Base-by-base conservation (phyloP, 2,888 invertebrate species). In the Isoperla grammatica region DNA sequence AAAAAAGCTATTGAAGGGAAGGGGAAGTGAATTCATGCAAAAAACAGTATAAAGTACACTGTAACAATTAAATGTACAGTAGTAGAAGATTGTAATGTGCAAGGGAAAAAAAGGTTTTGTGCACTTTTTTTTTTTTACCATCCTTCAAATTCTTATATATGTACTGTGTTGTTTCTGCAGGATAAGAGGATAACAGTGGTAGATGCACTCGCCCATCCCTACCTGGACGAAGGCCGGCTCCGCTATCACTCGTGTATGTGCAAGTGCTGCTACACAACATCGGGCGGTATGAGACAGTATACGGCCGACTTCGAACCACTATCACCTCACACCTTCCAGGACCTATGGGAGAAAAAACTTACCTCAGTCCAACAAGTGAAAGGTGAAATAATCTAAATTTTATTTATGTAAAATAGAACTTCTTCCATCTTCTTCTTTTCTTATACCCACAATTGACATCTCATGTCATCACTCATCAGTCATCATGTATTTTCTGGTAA, bases 231-330 rank as follows among this genome's bases (percentile, higher is more conserved):
- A 75, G 99, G 98, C 23, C 85, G 99, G 66, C 83, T 99, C 71
- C 86, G 99, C 71, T 99, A 97, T 81, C 99, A 99, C 79, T 98
- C 97, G 65, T 99, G 99, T 77, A 99, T 99, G 99, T 99, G 99
- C 81, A 90, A 90, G 74, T 99, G 99, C 73, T 99, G 99, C 79
- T 93, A 89, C 76, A 87, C 88, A 60, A 85, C 85, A 65, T 81
- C 84, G 60, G 84, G 85, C 54, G 75, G 75, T 12, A 84, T 88
- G 80, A 80, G 95, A 61, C 94, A 95, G 76, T 96, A 94, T 79
- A 87, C 88, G 61, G 80, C 85, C 42, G 95, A 96, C 76, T 90
- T 95, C 69, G 97, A 97, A 77, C 95, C 95, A 29, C 85, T 86
- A 66, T 93, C 97, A 65, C 84, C 88, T 62, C 87, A 88, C 73